Conservation (phyloP, 2,113 vertebrate species). For the Paraplagusia blochii region DNA sequence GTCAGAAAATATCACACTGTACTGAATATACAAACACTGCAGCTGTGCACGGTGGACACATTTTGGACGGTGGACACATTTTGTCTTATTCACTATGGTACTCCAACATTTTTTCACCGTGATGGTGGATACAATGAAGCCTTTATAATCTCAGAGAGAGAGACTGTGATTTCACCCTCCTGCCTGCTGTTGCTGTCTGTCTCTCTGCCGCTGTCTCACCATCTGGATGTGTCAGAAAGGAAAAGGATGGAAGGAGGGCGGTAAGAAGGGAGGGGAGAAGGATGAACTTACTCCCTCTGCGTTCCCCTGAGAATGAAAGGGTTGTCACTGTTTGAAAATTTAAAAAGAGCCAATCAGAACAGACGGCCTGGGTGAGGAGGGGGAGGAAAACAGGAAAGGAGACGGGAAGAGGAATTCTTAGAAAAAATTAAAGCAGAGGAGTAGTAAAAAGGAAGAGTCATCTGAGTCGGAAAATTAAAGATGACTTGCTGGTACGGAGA, state of each 20-base stretch:
- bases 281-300: slow-evolving; percentile 58
- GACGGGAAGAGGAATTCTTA: not conserved
- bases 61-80: slow-evolving; percentile 25
- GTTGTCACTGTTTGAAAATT: slow-evolving; percentile 50
- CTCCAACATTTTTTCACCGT: slow-evolving; percentile 59
- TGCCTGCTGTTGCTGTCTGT: slow-evolving; percentile 64
- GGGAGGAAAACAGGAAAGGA: not conserved
- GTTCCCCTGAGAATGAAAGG: slow-evolving; percentile 13
- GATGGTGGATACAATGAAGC: slow-evolving; percentile 62
- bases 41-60: too few species aligned
- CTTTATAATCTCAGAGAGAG: slow-evolving; percentile 57
- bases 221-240: slow-evolving; percentile 58
- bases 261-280: slow-evolving; percentile 29
- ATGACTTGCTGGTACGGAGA: slow-evolving; percentile 10
- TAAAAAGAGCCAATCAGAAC: slow-evolving; percentile 57
- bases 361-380: not conserved
- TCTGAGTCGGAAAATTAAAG: not conserved
- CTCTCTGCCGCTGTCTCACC: slow-evolving; percentile 58
- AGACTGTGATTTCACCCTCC: slow-evolving; percentile 65
- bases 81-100: slow-evolving; percentile 44
- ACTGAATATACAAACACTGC: too few species aligned
- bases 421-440: not conserved
- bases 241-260: slow-evolving; percentile 20
- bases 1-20: too few species aligned
- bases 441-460: not conserved